These are phyloP conservation scores for Noctua fimbriata DNA, from an alignment of 2,888 invertebrate genomes.

Conservation along the genomic window DNA sequence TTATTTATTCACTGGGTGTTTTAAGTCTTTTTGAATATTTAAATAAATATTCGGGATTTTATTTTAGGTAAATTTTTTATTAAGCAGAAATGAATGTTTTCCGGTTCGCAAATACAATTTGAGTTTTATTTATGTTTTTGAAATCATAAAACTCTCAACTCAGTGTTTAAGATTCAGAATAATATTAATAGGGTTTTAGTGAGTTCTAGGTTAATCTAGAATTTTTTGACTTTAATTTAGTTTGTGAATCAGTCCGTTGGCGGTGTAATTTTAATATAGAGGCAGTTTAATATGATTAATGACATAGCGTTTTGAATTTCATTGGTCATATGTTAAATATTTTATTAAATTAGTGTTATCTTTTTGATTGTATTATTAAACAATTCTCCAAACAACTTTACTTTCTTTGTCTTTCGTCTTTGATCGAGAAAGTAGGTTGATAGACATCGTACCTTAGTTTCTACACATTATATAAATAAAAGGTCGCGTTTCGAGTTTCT, in stretches of 20 bases:
- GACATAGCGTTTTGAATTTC: neutral
- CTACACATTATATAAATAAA: neutral
- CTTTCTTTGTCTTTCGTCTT: neutral
- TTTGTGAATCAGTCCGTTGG: neutral
- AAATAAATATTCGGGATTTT: too few relatives aligned
- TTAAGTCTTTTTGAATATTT: too few relatives aligned
- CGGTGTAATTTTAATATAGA: neutral
- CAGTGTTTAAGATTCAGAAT: neutral
- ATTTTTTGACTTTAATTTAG: neutral
- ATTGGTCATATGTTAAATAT: neutral
- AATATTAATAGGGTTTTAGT: neutral
- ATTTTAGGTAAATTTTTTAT: too few relatives aligned
- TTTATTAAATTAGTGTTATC: neutral
- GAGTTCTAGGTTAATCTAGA: neutral
- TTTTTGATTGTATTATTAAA: neutral
- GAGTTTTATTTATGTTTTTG: neutral
- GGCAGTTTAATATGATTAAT: neutral
- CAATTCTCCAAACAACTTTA: neutral
- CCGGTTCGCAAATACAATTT: too few relatives aligned
- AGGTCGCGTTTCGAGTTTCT: neutral
- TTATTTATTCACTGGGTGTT: too few relatives aligned
- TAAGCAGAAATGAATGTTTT: too few relatives aligned
- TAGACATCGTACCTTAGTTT: too few relatives aligned
- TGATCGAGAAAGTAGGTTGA: neutral
- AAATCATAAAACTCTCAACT: neutral